Evolutionary conservation across 2,113 vertebrate genomes (phyloP).

Genomic region (Pedetes capensis): DNA sequence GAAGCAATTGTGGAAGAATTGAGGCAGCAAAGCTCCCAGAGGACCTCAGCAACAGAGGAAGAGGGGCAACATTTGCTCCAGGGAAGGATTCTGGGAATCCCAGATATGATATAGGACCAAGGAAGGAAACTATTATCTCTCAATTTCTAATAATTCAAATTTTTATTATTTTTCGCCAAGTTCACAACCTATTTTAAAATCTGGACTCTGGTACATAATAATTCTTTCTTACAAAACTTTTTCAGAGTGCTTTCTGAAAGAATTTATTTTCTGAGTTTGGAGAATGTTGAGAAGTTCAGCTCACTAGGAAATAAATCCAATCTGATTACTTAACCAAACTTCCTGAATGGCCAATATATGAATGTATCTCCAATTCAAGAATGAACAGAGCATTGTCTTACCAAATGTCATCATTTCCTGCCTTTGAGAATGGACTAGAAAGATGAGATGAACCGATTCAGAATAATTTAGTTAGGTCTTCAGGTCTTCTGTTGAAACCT

Average conservation of each 20-base stretch:
- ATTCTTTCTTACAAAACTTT: slow-evolving; percentile 56
- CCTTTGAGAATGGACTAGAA: background rate
- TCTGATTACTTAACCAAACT: slow-evolving; percentile 63
- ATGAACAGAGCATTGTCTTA: slow-evolving; percentile 61
- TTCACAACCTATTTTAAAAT: slow-evolving; percentile 34
- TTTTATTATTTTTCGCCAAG: background rate
- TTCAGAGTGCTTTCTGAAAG: slow-evolving; percentile 21
- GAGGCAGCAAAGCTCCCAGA: background rate
- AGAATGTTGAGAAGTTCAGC: slow-evolving; percentile 32
- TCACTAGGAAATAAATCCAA: slow-evolving; percentile 59
- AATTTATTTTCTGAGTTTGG: slow-evolving; percentile 47
- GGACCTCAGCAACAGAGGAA: background rate
- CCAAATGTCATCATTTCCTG: slow-evolving; percentile 49
- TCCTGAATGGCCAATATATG: slow-evolving; percentile 40
- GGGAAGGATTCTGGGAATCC: background rate
- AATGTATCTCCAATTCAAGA: slow-evolving; percentile 52
- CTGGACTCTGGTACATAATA: slow-evolving; percentile 17
- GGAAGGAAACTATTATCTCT: background rate
- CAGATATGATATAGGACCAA: background rate
- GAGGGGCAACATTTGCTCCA: background rate
- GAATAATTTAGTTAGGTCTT: background rate
- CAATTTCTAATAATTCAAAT: background rate
- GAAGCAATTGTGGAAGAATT: background rate
- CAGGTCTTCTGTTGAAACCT: background rate
- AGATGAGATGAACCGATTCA: background rate